A percentile compares a stretch with the other conserved stretches of the same genome.
Conservation (phyloP, 2,797 vertebrate species). For the Crenuchus spilurus region DNA sequence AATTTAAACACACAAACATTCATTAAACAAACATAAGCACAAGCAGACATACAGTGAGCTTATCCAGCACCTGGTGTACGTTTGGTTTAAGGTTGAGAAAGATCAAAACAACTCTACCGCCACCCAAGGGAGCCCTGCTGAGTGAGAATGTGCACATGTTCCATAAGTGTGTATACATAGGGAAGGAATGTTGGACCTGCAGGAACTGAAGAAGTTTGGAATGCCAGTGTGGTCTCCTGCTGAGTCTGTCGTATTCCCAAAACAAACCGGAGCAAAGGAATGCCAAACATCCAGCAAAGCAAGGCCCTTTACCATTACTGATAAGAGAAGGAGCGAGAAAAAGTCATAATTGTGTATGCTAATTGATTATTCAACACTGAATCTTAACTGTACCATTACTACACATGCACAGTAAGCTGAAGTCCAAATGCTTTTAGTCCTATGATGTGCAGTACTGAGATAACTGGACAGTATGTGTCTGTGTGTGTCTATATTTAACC, state of each 20-base stretch:
- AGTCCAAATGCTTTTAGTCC: conserved; percentile 21
- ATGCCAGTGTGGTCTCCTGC: conserved; percentile 67
- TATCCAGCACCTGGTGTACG: background rate
- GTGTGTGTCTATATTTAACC: conserved; percentile 55
- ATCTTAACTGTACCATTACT: background rate
- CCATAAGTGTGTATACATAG: conserved; percentile 33
- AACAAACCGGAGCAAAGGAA: conserved; percentile 74
- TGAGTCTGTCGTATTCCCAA: conserved; percentile 68
- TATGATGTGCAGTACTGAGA: conserved; percentile 34
- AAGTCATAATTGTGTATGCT: conserved; percentile 6
- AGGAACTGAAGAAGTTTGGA: conserved; percentile 60
- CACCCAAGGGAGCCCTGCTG: conserved; percentile 1
- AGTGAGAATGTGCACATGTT: conserved; percentile 14
- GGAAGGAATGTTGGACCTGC: conserved; percentile 72
- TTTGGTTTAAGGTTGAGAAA: conserved; percentile 3
- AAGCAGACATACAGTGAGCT: background rate
- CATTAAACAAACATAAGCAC: too few species aligned
- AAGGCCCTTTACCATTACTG: conserved; percentile 50
- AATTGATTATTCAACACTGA: conserved; percentile 21
- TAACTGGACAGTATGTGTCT: conserved; percentile 39
- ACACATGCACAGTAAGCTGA: background rate
- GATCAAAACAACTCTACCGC: background rate
- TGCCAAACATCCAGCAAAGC: conserved; percentile 76
- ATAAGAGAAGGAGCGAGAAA: conserved; percentile 44
- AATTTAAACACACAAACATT: background rate